Percentiles rank a stretch among this genome's conserved stretches.
These are phyloP conservation scores for Meiosimyza decipiens DNA, from an alignment of 2,888 invertebrate species.

Conservation along the genomic window DNA sequence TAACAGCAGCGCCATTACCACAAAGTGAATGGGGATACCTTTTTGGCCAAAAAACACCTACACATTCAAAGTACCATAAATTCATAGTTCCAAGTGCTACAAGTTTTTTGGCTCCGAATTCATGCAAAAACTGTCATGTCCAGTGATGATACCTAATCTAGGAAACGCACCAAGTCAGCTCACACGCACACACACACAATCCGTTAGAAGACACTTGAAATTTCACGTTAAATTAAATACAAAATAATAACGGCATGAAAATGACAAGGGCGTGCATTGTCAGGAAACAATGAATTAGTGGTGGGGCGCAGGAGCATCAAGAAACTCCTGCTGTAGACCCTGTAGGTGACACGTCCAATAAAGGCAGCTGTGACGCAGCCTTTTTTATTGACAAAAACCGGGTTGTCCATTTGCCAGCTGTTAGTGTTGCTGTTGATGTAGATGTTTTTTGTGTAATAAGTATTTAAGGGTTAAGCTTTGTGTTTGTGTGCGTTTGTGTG, in stretches of 20 bases:
- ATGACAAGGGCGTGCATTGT: slow-evolving; percentile 16
- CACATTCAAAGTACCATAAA: slow-evolving; percentile 3
- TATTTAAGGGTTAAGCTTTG: no score
- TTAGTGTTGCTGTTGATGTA: no score
- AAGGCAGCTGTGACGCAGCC: not conserved
- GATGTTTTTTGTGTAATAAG: no score
- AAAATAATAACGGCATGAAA: slow-evolving; percentile 36
- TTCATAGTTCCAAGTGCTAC: slow-evolving; percentile 7
- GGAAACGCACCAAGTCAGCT: slow-evolving; percentile 18
- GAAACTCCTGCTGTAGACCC: not conserved
- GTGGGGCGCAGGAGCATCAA: not conserved
- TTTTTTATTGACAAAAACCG: no score
- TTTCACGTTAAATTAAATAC: slow-evolving; percentile 37
- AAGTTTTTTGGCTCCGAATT: slow-evolving; percentile 11
- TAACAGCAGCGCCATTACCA: not conserved
- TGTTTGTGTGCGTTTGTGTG: no score
- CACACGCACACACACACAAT: slow-evolving; percentile 10
- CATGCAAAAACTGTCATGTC: slow-evolving; percentile 20
- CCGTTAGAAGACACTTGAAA: slow-evolving; percentile 26
- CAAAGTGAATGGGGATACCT: slow-evolving; percentile 13
- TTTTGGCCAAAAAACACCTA: not conserved
- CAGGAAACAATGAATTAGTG: not conserved
- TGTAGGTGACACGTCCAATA: slow-evolving; percentile 1
- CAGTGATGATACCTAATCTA: slow-evolving; percentile 24
- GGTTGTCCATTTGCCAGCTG: no score